Base-by-base conservation (phyloP, 2,888 invertebrate species). In the Epistrophe grossulariae region DNA sequence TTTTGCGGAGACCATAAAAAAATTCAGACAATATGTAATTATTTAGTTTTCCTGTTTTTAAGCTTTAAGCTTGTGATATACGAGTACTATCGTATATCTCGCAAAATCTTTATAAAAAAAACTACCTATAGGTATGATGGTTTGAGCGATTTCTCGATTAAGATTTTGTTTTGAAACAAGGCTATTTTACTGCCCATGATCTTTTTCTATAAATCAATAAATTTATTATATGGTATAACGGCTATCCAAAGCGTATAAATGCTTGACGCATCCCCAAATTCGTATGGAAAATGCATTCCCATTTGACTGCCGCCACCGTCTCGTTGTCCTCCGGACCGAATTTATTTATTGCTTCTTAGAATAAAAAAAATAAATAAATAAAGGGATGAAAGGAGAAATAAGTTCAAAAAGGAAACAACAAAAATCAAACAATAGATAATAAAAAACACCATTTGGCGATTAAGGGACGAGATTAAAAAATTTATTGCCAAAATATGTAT, bases 401-500 rank as follows among this genome's bases (percentile, higher is more conserved):
- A 76, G 31, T 83, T 62, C 76, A 72, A 73, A 71, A 57, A 83
- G 84, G 71, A 88, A 24, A 80, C 38, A 87, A 40, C 19, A 64
- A 82, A 88, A 88, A 88, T 87, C 85, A 87, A 89, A 89, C 89
- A 89, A 89, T 89, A 89, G 88, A 89, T 89, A 89, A 91, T 91
- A 91, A 91, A 91, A 91, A 92, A 92, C 91, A 92, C 91, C 93
- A 92, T 93, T 92, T 92, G 92, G 91, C 92, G 93, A 93, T 93
- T 92, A 92, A 92, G 91, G 91, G 91, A 92, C 92, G 90, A 93
- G 93, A 93, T 93, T 93, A 93, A 93, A 93, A 93, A 93, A 93
- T 93, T 93, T 93, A 93, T 93, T 92, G 92, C 92, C 89, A 91
- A 93, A 92, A 92, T 93, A 93, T 93, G 92, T 93, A 93, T 92